phyloP scores from a whole-genome alignment of 1,140 invertebrate genomes.

The Eriosoma lanigerum region DNA sequence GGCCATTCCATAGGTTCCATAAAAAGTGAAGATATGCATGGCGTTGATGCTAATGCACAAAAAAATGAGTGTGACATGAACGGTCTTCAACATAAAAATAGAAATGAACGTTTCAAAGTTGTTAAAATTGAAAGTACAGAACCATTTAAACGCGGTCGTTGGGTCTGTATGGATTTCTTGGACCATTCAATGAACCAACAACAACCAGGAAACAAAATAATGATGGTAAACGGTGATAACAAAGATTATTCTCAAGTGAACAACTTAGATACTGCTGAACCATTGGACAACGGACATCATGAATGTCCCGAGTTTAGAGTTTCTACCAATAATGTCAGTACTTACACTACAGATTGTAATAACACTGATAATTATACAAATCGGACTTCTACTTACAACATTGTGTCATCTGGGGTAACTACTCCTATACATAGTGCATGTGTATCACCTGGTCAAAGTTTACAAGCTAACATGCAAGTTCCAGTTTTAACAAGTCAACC shows the following conservation, averaged over 20 bases:
- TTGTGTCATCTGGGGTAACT: conserved; percentile 47
- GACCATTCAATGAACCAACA: conserved; percentile 74
- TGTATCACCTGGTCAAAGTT: conserved; percentile 57
- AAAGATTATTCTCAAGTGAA: conserved; percentile 34
- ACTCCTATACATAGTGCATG: conserved; percentile 50
- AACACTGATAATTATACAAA: conserved; percentile 51
- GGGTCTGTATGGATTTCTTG: conserved; percentile 94
- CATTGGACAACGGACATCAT: conserved; percentile 53
- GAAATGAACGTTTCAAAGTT: conserved; percentile 88
- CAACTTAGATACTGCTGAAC: conserved; percentile 4
- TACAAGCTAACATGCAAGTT: conserved; percentile 54
- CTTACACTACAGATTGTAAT: conserved; percentile 46
- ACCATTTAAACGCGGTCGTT: conserved; percentile 88
- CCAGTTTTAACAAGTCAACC: conserved; percentile 27
- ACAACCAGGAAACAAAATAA: conserved; percentile 24
- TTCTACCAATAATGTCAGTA: conserved; percentile 49
- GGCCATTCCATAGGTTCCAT: conserved; percentile 64
- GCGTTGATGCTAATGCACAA: conserved; percentile 58
- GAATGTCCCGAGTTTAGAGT: conserved; percentile 44
- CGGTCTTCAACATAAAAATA: conserved; percentile 69
- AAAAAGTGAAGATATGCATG: conserved; percentile 63
- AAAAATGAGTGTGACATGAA: conserved; percentile 69
- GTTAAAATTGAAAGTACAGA: conserved; percentile 95
- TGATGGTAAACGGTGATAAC: conserved; percentile 45
- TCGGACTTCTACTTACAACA: conserved; percentile 48